Base-by-base conservation (phyloP, 1,140 invertebrate species). In the Scylla paramamosain region DNA sequence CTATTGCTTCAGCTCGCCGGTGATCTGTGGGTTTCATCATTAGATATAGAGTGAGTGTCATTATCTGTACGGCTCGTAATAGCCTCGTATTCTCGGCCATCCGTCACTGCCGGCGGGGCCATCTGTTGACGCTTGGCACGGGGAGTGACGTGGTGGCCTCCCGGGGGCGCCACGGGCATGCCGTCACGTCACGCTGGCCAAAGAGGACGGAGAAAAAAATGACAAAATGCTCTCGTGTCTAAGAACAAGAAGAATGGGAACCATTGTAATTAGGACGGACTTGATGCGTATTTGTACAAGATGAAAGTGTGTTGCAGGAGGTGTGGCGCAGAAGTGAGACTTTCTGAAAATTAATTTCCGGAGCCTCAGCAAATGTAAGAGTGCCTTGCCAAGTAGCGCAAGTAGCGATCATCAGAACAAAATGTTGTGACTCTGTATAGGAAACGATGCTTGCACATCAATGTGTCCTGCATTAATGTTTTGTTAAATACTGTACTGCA, bases 161-260 rank as follows among this genome's bases (percentile, higher is more conserved):
- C 52, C 67, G 0, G 67, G 67, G 67, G 25, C 67, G 67, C 67
- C 25, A 8, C 52, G 67, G 67, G n/a, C 67, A 77, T 77, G 67
- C 67, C 67, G 67, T 77, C 67, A 77, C 67, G 67, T 77, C 67
- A 77, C 67, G 67, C 67, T n/a, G 67, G 67, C 67, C 67, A 77
- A 77, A n/a, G 67, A n/a, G n/a, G 67, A 77, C 67, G 67, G 1
- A 77, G 20, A 77, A 77, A 77, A 77, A 77, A 77, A n/a, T 77
- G 25, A 59, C 52, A 25, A 77, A 77, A 77, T 25, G n/a, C 20
- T 77, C n/a, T 77, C 67, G 8, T 77, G 67, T n/a, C n/a, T 25
- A 77, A 77, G n/a, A 77, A 77, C 20, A 77, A 77, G n/a, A 77
- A n/a, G 25, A 77, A 77, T 77, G 67, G 20, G 20, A 77, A 77